Base-by-base conservation (phyloP, 1,140 invertebrate genomes). In the Dreissena rostriformis region DNA sequence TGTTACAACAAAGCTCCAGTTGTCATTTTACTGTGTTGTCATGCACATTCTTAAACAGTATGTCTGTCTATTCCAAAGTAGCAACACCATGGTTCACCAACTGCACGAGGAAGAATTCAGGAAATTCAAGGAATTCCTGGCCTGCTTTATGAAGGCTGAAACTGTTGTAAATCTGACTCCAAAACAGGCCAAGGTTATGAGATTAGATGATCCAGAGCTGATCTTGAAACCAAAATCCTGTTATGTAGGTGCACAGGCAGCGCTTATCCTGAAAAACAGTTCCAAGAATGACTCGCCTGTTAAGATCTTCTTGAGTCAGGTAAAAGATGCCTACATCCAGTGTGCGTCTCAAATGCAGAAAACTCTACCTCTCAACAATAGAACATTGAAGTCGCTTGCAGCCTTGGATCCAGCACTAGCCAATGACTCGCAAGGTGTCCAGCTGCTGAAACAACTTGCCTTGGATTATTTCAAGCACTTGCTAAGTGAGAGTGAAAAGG, bases 361-460 rank as follows among this genome's bases (percentile, higher is more conserved):
- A 51, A 77, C 77, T 57, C 22, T 78, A 19, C 79, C 75, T 1
- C 26, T 86, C 1, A 72, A 83, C 79, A 86, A 82, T 19, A 26
- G 11, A 53, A 22, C 66, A 26, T 39, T 82, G 1, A 71, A 79
- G 24, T 63, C 74, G 11, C 51, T 86, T 7, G 61, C 72, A 29
- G 63, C 65, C 39, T 19, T 78, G 26, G 49, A 79, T 29, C 74
- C 73, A 6, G 8, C 24, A 26, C 22, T 67, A 14, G n/a, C 78
- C 28, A 63, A 22, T 5, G 49, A 65, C 11, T 66, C 76, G 2
- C 65, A 67, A 51, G 67, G 66, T 10, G 14, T 65, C 19, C 39
- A 78, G 29, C 39, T 85, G 71, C 39, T 79, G 14, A 28, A 75
- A 52, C n/a, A 26, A 61, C 22, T 63, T 5, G 10, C 24, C 0